Base-by-base conservation (phyloP, 2,888 invertebrate species). In the Alloplasta piceator region DNA sequence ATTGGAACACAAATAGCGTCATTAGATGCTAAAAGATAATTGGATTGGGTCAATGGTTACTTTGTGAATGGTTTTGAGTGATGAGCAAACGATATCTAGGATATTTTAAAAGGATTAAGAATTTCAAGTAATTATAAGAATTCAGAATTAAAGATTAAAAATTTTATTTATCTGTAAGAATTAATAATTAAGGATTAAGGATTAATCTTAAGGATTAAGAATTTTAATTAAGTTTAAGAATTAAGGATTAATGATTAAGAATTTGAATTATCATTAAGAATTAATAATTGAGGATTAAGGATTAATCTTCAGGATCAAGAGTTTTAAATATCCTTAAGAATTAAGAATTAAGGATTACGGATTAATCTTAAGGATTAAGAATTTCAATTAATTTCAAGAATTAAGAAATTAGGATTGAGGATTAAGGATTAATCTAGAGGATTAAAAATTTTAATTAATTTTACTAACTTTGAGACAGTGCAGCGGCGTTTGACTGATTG, bases 401-500 rank as follows among this genome's bases (percentile, higher is more conserved):
- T 26, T 67, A 38, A 50, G 50, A 67, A 36, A 52, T 7, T n/a
- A 67, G 14, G n/a, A 39, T 68, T 68, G 16, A 36, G 38, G 36
- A 6, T 66, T 7, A 50, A 6, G 36, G n/a, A 66, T 7, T 26
- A 66, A 66, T 7, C 14, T 43, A 2, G 4, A 43, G 7, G 43
- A 43, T 26, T 3, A 26, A 26, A 3, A 26, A 26, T 26, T 26
- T 26, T 2, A 43, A 43, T 43, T 56, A 9, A 39, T 48, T 64
- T n/a, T 63, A 86, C 89, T 88, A 83, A 91, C 91, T 88, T 79
- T 90, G 89, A 0, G 90, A 86, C 1, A 90, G 77, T 4, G 88
- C 83, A 4, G 89, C 86, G 16, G 87, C 83, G 67, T 86, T 88
- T 3, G 95, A 95, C 87, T 95, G 93, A 92, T 96, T 96, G 78